Evolutionary conservation across 1,140 invertebrate genomes (phyloP).

Genomic region (Euglossa dilemma): DNA sequence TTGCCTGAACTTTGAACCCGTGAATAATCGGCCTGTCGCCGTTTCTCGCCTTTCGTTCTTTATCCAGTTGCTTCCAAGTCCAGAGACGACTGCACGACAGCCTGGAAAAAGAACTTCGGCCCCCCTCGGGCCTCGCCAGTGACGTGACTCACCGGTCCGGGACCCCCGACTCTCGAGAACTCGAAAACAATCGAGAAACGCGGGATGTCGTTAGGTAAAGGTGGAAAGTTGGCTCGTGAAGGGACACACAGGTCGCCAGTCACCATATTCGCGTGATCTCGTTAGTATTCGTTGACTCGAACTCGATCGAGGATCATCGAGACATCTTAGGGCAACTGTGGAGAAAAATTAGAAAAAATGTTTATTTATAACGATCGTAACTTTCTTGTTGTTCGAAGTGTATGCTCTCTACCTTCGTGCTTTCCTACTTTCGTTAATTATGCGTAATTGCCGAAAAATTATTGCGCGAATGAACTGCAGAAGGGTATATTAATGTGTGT

Average conservation of each 20-base stretch:
- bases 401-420: background rate
- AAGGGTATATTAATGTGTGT: too few relatives aligned
- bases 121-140: background rate
- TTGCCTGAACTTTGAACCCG: conserved; percentile 74
- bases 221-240: background rate
- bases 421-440: background rate
- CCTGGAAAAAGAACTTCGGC: background rate
- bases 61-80: conserved; percentile 24
- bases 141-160: conserved; percentile 19
- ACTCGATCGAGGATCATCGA: background rate
- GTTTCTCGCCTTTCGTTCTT: conserved; percentile 38
- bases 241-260: too few relatives aligned
- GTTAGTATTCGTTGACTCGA: background rate
- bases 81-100: background rate
- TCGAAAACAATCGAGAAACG: background rate
- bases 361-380: background rate
- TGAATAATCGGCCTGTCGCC: conserved; percentile 71
- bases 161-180: too few relatives aligned
- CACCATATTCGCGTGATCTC: background rate
- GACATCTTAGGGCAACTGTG: background rate
- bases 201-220: background rate
- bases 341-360: background rate
- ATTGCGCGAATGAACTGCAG: too few relatives aligned
- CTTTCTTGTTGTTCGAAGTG: background rate
- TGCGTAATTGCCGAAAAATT: too few relatives aligned